Evolutionary conservation across 1,140 invertebrate genomes (phyloP), one percentile per base, ranked within the genome.

Genomic region (Bursaphelenchus mucronatus): DNA sequence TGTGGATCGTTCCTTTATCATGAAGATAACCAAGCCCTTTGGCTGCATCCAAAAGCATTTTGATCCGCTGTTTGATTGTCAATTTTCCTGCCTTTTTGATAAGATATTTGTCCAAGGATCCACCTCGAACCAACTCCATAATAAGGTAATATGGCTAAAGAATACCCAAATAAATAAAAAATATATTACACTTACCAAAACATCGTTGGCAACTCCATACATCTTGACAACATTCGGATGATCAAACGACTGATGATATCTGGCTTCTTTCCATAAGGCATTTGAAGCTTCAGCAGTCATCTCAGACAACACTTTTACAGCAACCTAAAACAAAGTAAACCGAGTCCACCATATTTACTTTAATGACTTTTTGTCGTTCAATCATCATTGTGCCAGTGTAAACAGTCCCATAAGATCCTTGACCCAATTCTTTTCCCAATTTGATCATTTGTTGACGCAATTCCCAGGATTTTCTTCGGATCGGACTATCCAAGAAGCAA

Each of bases 1-100:
- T 86, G 82, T 97, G 94, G 49, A 97, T 69, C 78, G 91, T 94
- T 87, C 55, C 62, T 41, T 56, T 67, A 11, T 19, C 15, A 50
- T 70, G 68, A 30, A 70, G 70, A 50, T 70, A 70, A 8, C 73
- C 68, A 11, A 70, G 30, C 15, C 68, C 68, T 8, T 39, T 56
- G 7, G 68, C 70, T 8, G 70, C 68, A n/a, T 70, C 68, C 17
- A 70, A 21, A 10, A 68, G 61, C 40, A 69, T 69, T 11, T 72
- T 43, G 39, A 66, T 54, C 10, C 68, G 59, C 9, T 44, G 17
- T 45, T 58, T 61, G 8, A 72, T 59, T 0, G 44, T 53, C n/a
- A 67, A 39, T 40, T 73, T 73, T 7, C 11, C 19, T 40, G 58
- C 70, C 10, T 69, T 71, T 21, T 73, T 67, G 43, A 52, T 15